Base-by-base conservation (phyloP, 2,113 vertebrate genomes). In the Entomyzon cyanotis region DNA sequence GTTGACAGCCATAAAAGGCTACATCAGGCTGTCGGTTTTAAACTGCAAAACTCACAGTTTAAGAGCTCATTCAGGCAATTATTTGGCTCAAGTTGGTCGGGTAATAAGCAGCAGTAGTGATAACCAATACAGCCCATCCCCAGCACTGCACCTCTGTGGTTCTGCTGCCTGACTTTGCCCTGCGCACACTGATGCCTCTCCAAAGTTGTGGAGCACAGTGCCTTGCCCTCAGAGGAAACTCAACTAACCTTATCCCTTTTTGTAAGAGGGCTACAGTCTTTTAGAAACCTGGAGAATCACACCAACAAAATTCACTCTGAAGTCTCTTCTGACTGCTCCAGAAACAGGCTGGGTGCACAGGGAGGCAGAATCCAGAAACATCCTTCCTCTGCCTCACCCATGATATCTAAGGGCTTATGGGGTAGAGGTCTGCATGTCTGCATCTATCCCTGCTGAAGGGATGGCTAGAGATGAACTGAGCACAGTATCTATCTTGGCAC, bases 391-490 rank as follows among this genome's bases (percentile, higher is more conserved):
- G 9, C 8, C 63, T 84, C 69, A 42, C 23, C 42, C 3, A 0
- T 2, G 18, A 20, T 7, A 49, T 28, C 27, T 5, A 10, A 68
- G 23, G 67, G 42, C 22, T 71, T 10, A 8, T 0, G 1, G 59
- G 42, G 25, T 5, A 9, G 13, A 75, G 11, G 5, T 53, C 49
- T 83, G 79, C 31, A 55, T 39, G 5, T 53, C 53, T 82, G 79
- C 31, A 55, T 39, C 71, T 15, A 3, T n/a, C 58, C 1, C 10
- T 42, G 56, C 73, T 75, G 70, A 70, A 71, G 33, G 24, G 68
- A 63, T 4, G 27, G 60, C 44, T 49, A 50, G 24, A 68, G 52
- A 59, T 1, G 21, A 12, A 24, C 11, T 47, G 39, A 75, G 28
- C 16, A 35, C 13, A 59, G 12, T 12, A 7, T 35, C 42, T 50